phyloP scores from a whole-genome alignment of 2,797 vertebrate species.

The Phalloptychus januarius region DNA sequence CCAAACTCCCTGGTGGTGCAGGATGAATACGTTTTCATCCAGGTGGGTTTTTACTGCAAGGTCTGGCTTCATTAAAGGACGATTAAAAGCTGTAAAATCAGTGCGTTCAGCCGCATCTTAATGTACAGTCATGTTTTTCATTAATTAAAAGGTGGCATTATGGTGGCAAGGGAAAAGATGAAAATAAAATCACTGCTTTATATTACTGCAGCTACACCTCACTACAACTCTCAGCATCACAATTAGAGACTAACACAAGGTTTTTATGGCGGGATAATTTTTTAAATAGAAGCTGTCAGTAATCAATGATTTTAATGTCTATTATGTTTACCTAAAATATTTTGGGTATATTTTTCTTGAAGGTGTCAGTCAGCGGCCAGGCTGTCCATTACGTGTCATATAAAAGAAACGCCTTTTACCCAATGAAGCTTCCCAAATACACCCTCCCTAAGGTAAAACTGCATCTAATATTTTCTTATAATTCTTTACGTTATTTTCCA shows the following conservation, averaged over 20 bases:
- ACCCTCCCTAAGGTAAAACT: slow-evolving; percentile 90
- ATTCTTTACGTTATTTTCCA: slow-evolving; percentile 20
- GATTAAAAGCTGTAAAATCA: slow-evolving; percentile 73
- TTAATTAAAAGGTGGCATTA: slow-evolving; percentile 73
- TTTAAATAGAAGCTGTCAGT: slow-evolving; percentile 26
- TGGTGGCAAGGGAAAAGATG: slow-evolving; percentile 44
- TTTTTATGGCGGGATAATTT: slow-evolving; percentile 46
- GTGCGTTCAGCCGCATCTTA: slow-evolving; percentile 62
- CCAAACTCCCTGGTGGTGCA: slow-evolving; percentile 94
- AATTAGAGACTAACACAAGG: slow-evolving; percentile 41
- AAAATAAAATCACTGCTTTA: slow-evolving; percentile 51
- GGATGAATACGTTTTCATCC: slow-evolving; percentile 96
- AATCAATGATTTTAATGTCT: slow-evolving; percentile 33
- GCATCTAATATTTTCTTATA: slow-evolving; percentile 11
- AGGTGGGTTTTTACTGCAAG: slow-evolving; percentile 85
- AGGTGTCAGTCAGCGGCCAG: slow-evolving; percentile 90
- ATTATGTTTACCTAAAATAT: slow-evolving; percentile 31
- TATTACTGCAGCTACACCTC: slow-evolving; percentile 40
- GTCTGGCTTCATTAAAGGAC: slow-evolving; percentile 78
- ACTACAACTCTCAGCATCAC: slow-evolving; percentile 32
- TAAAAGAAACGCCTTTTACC: slow-evolving; percentile 86
- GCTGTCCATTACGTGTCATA: slow-evolving; percentile 93
- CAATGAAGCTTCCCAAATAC: slow-evolving; percentile 94
- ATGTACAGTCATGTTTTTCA: slow-evolving; percentile 71
- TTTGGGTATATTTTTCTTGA: slow-evolving; percentile 41